Base-by-base conservation (phyloP, 2,113 vertebrate genomes). In the Eurystomus gularis region DNA sequence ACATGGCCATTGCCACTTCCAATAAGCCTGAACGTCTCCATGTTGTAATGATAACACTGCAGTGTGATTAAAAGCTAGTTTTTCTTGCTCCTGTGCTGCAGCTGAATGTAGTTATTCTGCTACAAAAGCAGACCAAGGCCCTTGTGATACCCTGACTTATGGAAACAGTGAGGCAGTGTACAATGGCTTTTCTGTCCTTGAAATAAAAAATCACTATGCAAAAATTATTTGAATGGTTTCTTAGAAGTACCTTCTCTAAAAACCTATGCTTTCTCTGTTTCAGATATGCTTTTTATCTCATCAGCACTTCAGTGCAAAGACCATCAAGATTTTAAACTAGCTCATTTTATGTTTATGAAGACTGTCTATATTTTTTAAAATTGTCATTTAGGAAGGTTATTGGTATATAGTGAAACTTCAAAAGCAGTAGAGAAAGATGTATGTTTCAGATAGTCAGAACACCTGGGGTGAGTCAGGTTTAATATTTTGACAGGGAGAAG, bases 301-400 rank as follows among this genome's bases (percentile, higher is more conserved):
- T 83, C 88, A 93, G 62, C 64, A 18, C 54, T 91, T 95, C 82
- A 93, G 44, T 95, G 86, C 33, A 68, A 92, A 96, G 76, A 78
- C 35, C 68, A 81, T 94, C 58, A 82, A 25, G 57, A 77, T 83
- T 95, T 93, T 88, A 96, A 94, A 90, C 88, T 92, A 61, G 62
- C 40, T 93, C 77, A 95, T 92, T 93, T 96, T 79, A 81, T 88
- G 93, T 94, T 96, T 94, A 87, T 94, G 73, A 96, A 94, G 54
- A 54, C 51, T 82, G 93, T 70, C 54, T 92, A 33, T 91, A 88
- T 81, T 89, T 82, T 0, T 26, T 80, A 87, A 78, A 72, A 60
- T 1, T 46, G 35, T 72, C 84, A 88, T 52, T 96, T 97, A 95
- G 71, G 95, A 92, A 86, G 70, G 73, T 94, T 84, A 54, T 58